Conservation (phyloP, 2,113 vertebrate genomes). For the Indicator indicator region DNA sequence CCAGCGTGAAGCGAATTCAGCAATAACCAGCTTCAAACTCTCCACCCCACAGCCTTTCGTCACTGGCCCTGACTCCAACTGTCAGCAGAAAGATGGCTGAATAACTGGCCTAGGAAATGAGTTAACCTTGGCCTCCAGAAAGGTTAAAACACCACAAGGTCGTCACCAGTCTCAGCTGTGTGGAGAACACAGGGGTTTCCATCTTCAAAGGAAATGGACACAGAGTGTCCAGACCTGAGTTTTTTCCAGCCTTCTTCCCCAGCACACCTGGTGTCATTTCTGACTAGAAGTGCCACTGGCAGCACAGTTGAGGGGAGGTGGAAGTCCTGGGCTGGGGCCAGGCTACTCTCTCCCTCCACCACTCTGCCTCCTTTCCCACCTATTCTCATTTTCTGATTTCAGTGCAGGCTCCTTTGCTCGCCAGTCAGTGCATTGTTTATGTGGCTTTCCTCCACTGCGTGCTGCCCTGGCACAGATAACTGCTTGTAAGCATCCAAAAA, state of each 20-base stretch:
- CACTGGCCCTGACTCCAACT: neutral
- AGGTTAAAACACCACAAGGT: rapidly evolving
- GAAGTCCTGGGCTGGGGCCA: neutral
- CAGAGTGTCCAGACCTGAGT: rapidly evolving
- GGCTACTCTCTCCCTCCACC: neutral
- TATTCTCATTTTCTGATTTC: neutral
- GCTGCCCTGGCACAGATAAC: neutral
- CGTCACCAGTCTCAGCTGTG: neutral
- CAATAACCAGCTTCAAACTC: neutral
- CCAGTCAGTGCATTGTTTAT: neutral
- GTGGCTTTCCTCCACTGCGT: neutral
- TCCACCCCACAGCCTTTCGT: neutral
- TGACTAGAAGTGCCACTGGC: rapidly evolving
- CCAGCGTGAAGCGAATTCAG: neutral
- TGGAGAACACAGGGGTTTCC: rapidly evolving
- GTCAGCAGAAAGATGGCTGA: neutral
- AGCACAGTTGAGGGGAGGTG: neutral
- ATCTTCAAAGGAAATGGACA: neutral
- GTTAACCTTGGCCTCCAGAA: neutral
- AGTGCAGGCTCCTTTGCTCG: neutral
- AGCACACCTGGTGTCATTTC: rapidly evolving
- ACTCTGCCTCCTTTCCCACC: neutral
- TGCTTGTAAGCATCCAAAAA: neutral
- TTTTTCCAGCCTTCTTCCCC: neutral
- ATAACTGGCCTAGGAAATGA: neutral